Conservation (phyloP, 2,888 invertebrate genomes). For the Ichneumon xanthorius region DNA sequence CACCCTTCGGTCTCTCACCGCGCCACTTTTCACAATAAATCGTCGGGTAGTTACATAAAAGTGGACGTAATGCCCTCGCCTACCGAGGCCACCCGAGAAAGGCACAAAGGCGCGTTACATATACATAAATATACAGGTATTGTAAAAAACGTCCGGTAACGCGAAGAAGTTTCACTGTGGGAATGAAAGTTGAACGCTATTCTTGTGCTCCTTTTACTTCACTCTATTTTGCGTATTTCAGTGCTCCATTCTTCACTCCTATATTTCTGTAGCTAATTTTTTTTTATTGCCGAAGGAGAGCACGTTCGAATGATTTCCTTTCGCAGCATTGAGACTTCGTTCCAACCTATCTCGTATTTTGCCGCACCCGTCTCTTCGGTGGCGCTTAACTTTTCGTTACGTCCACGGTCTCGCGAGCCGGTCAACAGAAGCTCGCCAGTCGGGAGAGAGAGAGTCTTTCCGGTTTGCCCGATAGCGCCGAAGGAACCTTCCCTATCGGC, state of each 20-base stretch:
- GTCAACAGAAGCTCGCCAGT: conserved; percentile 10
- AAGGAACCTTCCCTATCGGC: conserved; percentile 9
- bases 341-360: not conserved
- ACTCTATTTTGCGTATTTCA: not conserved
- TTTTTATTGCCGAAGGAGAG: not conserved
- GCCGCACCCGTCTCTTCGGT: not conserved
- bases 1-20: not conserved
- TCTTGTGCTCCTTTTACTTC: not conserved
- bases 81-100: not conserved
- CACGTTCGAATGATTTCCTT: conserved; percentile 24
- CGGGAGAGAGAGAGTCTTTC: conserved; percentile 1
- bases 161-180: not conserved
- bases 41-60: conserved; percentile 31
- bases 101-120: not conserved
- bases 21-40: conserved; percentile 37
- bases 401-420: conserved; percentile 2
- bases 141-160: not conserved
- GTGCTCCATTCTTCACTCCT: not conserved
- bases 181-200: not conserved
- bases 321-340: not conserved
- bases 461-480: conserved; percentile 14
- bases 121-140: not conserved
- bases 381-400: conserved; percentile 33
- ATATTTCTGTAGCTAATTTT: not conserved
- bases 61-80: not conserved